Evolutionary conservation across 2,797 vertebrate species (phyloP).

Genomic region (Danio albolineatus): DNA sequence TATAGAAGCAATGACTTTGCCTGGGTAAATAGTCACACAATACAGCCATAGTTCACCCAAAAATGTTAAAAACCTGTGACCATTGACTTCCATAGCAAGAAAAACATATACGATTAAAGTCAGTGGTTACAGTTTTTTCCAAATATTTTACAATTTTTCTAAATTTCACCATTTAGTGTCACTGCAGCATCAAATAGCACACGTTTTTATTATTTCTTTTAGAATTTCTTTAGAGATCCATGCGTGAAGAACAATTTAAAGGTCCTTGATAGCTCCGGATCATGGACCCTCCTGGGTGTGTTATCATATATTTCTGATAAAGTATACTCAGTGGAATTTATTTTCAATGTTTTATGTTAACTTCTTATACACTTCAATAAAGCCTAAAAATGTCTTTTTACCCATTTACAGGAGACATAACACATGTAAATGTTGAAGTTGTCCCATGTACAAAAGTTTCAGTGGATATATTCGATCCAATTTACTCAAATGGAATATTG

Average conservation of each 20-base stretch:
- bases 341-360: not conserved
- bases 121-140: too few relatives aligned
- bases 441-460: constrained; percentile 62
- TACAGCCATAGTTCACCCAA: not conserved
- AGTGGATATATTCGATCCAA: constrained; percentile 64
- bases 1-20: constrained; percentile 81
- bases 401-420: constrained; percentile 57
- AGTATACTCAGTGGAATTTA: constrained; percentile 1
- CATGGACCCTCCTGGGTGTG: constrained; percentile 58
- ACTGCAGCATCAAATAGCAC: not conserved
- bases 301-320: not conserved
- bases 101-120: too few relatives aligned
- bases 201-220: not conserved
- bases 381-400: not conserved
- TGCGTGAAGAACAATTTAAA: constrained; percentile 57
- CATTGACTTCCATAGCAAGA: too few relatives aligned
- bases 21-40: constrained; percentile 66
- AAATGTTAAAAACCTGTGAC: too few relatives aligned
- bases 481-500: constrained; percentile 62
- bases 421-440: constrained; percentile 56
- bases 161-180: not conserved
- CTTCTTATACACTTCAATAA: not conserved
- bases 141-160: too few relatives aligned
- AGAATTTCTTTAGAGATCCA: constrained; percentile 64
- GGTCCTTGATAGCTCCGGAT: constrained; percentile 48